phyloP scores from a whole-genome alignment of 2,797 vertebrate species.

The Darevskia mixta region DNA sequence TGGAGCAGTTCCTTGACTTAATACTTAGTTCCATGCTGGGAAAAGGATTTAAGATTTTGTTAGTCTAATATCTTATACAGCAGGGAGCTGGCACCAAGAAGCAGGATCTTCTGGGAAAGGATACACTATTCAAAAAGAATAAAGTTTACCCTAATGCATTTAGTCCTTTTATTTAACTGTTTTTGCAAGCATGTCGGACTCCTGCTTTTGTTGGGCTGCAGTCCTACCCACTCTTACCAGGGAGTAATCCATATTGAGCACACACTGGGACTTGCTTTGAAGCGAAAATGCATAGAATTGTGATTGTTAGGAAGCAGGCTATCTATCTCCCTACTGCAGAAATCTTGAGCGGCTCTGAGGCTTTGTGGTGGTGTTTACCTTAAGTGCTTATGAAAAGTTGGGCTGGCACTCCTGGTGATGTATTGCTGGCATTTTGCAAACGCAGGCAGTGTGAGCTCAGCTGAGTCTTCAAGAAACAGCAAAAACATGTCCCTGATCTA shows the following conservation, averaged over 20 bases:
- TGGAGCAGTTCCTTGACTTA: not conserved
- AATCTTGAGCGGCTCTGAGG: constrained; percentile 1
- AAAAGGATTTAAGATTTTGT: not conserved
- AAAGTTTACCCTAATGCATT: not conserved
- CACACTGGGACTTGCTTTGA: not conserved
- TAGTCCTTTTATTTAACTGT: not conserved
- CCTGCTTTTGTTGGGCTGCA: not conserved
- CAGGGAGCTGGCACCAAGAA: not conserved
- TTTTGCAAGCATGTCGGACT: not conserved
- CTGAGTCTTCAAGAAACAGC: constrained; percentile 6
- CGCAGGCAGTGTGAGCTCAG: not conserved
- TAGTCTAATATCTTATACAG: not conserved
- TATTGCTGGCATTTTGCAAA: constrained; percentile 28
- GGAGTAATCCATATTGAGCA: not conserved
- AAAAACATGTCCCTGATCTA: not conserved
- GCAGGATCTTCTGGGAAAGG: not conserved
- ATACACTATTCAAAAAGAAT: not conserved
- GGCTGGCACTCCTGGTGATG: not conserved
- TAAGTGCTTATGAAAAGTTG: constrained; percentile 19
- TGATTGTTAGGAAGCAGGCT: not conserved
- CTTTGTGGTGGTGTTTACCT: constrained; percentile 8
- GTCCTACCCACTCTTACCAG: not conserved
- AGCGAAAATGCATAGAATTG: not conserved
- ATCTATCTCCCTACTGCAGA: not conserved
- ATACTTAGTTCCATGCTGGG: not conserved